Base-by-base conservation (phyloP, 2,888 invertebrate genomes). In the Eupithecia inturbata region DNA sequence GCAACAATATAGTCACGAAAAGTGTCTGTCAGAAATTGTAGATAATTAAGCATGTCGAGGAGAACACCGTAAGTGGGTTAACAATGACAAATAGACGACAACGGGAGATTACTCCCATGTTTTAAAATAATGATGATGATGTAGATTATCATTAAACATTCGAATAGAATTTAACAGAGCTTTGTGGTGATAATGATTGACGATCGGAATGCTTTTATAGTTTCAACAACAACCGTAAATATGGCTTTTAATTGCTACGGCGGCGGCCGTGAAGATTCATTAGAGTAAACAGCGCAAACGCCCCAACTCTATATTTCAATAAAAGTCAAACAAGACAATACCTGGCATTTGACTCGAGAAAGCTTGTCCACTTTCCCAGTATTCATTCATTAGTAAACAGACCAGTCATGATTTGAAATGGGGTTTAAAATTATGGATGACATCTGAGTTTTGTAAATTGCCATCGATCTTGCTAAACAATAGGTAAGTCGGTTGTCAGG, bases 1-100 rank as follows among this genome's bases (percentile, higher is more conserved):
- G 84, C 87, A 87, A 82, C 82, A 82, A 64, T 67, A 83, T 77
- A 85, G 83, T 84, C 85, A 87, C 84, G 86, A 84, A 82, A 82
- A 84, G 80, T 84, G 83, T 84, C 84, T 82, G 84, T 81, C 82
- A 81, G 82, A 81, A 79, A 85, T 84, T 82, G 81, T 74, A 78
- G 81, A 87, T 85, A 87, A 89, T 90, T 89, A 89, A 82, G 82
- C 84, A 85, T 84, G 84, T 82, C 85, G 81, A 70, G 72, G 68
- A 72, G 82, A 82, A 77, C 79, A 78, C 82, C 76, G 82, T 86
- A 90, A 87, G 85, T 89, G 77, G 90, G 89, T 85, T 85, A 87
- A 84, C 86, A 84, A 86, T 87, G 88, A 89, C 85, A 86, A 89
- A 89, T 88, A 85, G 85, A 83, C 78, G 85, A 83, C 78, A 83